Evolutionary conservation across 2,113 vertebrate species (phyloP), one percentile per base, ranked within the genome.

Genomic region (Dipodomys spectabilis): DNA sequence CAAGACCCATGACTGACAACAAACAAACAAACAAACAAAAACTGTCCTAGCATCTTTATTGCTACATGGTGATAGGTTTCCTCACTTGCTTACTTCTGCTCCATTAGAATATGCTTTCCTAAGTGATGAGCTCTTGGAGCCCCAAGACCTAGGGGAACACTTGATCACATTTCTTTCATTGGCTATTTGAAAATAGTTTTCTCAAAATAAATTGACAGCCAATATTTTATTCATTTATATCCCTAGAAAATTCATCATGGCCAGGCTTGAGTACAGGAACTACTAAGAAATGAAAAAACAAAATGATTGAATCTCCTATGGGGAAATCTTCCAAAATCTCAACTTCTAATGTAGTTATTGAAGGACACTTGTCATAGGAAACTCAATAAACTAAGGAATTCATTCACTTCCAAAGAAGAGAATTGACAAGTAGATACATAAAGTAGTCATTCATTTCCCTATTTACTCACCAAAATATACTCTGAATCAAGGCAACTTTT

Each of bases 171-270:
- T 64, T 64, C 62, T 78, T 80, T 60, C 49, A 82, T 2, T 74
- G 16, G 19, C 22, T 88, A n/a, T 86, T 91, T 73, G 60, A 65
- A 91, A 79, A 85, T 15, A 89, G 6, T 75, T 83, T 65, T 91
- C 19, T 28, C 27, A 60, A 60, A 62, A 44, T 23, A 92, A 87
- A 88, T 6, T 85, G 12, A 49, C 12, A 49, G 53, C 20, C 13
- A 60, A 32, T 75, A 80, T 64, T 91, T 81, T 49, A 60, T 49
- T 72, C 30, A 62, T 7, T 10, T 91, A 16, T 30, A 19, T 80
- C 35, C 30, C 28, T 20, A 80, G 82, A 77, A 80, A 57, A 71
- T 5, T 1, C 67, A 90, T 35, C 84, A 86, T 88, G 39, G 7
- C 13, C 18, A 86, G 44, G 7, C 8, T n/a, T 32, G 60, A 30